Conservation (phyloP, 92 coral and sea anemone species). For the Phenganax subtilis region DNA sequence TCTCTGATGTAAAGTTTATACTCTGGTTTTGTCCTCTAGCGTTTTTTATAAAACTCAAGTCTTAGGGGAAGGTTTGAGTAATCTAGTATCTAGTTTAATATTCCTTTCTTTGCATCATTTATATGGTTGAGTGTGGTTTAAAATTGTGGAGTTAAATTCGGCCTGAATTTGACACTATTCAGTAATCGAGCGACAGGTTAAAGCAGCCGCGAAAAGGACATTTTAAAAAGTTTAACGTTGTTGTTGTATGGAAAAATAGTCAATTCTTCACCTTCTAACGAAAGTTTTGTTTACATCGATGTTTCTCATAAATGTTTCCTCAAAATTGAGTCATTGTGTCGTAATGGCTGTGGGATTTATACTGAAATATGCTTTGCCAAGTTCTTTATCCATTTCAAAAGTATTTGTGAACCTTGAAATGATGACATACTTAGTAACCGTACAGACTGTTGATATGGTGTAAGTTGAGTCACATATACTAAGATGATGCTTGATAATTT, state of each 20-base stretch:
- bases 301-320: slow-evolving; percentile 15
- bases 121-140: no score
- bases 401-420: slow-evolving; percentile 18
- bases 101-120: no score
- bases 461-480: neutral
- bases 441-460: slow-evolving; percentile 33
- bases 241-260: neutral
- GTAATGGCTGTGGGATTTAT: slow-evolving; percentile 19
- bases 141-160: no score
- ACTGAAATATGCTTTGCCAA: slow-evolving; percentile 12
- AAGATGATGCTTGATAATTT: neutral
- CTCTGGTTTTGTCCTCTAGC: neutral
- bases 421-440: slow-evolving; percentile 24
- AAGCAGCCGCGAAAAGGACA: no score
- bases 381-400: slow-evolving; percentile 8
- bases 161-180: no score
- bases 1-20: neutral
- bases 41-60: no score
- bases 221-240: neutral
- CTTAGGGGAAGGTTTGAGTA: no score
- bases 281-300: neutral
- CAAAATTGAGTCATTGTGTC: slow-evolving; percentile 9
- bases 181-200: no score
- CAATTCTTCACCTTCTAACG: neutral
- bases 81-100: no score